Conservation (phyloP, 2,888 invertebrate species). For the Axea sp. region DNA sequence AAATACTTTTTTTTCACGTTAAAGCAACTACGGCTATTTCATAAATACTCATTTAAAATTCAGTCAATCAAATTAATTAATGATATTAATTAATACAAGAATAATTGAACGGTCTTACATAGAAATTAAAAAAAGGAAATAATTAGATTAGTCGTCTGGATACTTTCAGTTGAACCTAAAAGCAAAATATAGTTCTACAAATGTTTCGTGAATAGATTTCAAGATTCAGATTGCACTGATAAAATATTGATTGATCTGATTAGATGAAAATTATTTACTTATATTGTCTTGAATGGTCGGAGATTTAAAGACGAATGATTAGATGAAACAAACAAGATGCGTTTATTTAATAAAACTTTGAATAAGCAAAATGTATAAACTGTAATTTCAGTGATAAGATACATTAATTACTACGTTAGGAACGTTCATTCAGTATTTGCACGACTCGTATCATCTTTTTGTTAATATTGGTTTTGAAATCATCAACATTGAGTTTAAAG, state of each 20-base stretch:
- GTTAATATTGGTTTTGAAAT: constrained; percentile 41
- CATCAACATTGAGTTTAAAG: constrained; percentile 28
- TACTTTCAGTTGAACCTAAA: too few species aligned
- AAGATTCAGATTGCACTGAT: constrained; percentile 49
- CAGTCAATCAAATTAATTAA: too few species aligned
- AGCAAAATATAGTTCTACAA: constrained; percentile 38
- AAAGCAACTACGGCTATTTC: not conserved
- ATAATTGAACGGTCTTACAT: too few species aligned
- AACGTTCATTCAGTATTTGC: constrained; percentile 51
- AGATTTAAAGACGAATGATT: constrained; percentile 56
- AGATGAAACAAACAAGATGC: constrained; percentile 59
- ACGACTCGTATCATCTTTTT: constrained; percentile 23
- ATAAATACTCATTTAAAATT: too few species aligned
- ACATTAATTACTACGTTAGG: constrained; percentile 55
- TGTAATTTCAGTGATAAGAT: constrained; percentile 55
- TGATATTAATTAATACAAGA: too few species aligned
- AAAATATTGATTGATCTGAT: constrained; percentile 55
- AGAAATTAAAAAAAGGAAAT: too few species aligned
- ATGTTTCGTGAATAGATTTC: constrained; percentile 46
- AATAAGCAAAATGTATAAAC: constrained; percentile 42
- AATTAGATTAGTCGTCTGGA: too few species aligned
- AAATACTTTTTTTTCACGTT: constrained; percentile 6
- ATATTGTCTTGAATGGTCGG: constrained; percentile 43
- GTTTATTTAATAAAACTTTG: constrained; percentile 44
- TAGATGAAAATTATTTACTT: constrained; percentile 54